Evolutionary conservation across 2,113 vertebrate genomes (phyloP).

Genomic region (Dendropsophus ebraccatus): DNA sequence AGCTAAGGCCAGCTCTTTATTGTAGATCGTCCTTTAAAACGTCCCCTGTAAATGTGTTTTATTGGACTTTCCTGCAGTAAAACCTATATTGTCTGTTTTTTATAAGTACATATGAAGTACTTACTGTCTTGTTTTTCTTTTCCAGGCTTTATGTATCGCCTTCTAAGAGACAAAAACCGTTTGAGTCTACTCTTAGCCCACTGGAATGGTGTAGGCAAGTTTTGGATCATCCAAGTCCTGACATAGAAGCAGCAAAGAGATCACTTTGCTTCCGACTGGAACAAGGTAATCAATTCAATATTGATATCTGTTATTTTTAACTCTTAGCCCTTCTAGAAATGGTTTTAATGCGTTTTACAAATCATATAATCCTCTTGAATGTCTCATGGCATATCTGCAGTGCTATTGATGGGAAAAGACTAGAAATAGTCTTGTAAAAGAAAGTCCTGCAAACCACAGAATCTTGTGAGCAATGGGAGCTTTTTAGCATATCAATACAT

Average conservation of each 20-base stretch:
- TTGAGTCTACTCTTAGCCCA: constrained; percentile 79
- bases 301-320: not conserved
- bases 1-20: too few species aligned
- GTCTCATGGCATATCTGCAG: not conserved
- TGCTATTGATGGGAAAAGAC: not conserved
- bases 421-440: not conserved
- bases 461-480: not conserved
- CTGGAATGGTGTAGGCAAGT: constrained; percentile 93
- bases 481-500: not conserved
- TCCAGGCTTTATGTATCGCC: constrained; percentile 89
- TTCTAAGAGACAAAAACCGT: constrained; percentile 73
- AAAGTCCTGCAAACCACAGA: not conserved
- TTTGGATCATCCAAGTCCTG: constrained; percentile 91
- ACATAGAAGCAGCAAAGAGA: constrained; percentile 91
- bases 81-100: not conserved
- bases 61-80: not conserved
- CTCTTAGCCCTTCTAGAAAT: not conserved
- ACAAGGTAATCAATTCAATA: constrained; percentile 82
- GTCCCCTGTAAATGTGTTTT: not conserved
- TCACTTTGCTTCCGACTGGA: constrained; percentile 91
- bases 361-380: not conserved
- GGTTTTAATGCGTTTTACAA: not conserved
- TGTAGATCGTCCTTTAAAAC: too few species aligned
- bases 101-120: not conserved
- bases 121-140: constrained; percentile 60